Evolutionary conservation across 2,888 invertebrate genomes (phyloP).

Genomic region (Carabus problematicus): DNA sequence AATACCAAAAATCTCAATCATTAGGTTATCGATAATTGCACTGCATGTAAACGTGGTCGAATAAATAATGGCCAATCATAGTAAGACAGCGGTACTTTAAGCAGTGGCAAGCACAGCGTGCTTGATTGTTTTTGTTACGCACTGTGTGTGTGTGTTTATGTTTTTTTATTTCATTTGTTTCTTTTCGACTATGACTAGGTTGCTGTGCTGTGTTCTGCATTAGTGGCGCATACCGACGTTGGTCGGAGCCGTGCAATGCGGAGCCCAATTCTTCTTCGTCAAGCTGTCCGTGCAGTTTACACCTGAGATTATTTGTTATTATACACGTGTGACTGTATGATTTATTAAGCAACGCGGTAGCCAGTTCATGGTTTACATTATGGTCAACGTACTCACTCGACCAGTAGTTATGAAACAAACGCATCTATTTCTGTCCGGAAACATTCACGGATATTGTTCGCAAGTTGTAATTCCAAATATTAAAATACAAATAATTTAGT

Average conservation of each 20-base stretch:
- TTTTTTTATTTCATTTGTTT: too few relatives aligned
- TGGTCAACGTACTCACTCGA: neutral
- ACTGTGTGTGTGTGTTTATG: neutral
- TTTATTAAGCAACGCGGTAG: conserved; percentile 36
- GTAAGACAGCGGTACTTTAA: neutral
- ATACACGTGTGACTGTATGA: conserved; percentile 34
- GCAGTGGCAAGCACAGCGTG: conserved; percentile 8
- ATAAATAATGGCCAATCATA: too few relatives aligned
- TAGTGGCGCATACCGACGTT: conserved; percentile 1
- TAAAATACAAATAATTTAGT: too few relatives aligned
- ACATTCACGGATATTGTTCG: conserved; percentile 11
- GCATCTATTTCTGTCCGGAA: neutral
- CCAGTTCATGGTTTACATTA: neutral
- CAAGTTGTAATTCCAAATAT: too few relatives aligned
- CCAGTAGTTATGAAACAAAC: neutral
- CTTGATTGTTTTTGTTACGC: conserved; percentile 3
- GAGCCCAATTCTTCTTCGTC: conserved; percentile 33
- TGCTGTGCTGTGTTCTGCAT: too few relatives aligned
- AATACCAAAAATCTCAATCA: too few relatives aligned
- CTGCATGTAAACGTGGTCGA: too few relatives aligned
- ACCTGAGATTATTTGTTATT: conserved; percentile 39
- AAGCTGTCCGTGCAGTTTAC: conserved; percentile 36
- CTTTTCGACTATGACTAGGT: too few relatives aligned
- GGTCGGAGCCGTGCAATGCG: conserved; percentile 2
- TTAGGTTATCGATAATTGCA: too few relatives aligned